Conservation (phyloP, 92 coral and sea anemone genomes). For the Parazoanthus atlanticus region DNA sequence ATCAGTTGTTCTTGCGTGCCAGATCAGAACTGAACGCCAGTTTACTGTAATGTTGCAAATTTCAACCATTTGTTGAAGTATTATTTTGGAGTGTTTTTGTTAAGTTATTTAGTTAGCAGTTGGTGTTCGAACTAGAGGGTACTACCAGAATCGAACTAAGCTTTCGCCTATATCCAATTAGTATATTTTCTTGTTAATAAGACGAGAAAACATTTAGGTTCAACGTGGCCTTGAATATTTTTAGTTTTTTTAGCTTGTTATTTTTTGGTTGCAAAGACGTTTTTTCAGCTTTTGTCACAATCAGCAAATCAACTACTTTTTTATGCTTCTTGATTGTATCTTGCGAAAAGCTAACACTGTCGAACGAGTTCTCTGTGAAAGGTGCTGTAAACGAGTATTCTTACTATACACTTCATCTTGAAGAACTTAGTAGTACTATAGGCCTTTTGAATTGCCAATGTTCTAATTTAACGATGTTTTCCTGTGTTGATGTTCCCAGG, state of each 20-base stretch:
- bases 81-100: not conserved
- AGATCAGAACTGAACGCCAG: not conserved
- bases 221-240: not conserved
- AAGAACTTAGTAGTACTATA: not conserved
- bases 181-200: not conserved
- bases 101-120: not conserved
- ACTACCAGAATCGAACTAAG: not conserved
- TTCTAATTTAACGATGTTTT: not conserved
- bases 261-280: not conserved
- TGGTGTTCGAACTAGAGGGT: not conserved
- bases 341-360: not conserved
- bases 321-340: not conserved
- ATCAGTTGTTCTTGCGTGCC: not conserved
- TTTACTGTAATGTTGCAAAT: too few relatives aligned
- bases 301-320: not conserved
- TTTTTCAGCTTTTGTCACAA: not conserved
- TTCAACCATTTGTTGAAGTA: too few relatives aligned
- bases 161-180: not conserved
- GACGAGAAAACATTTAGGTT: not conserved
- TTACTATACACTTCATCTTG: not conserved
- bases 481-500: conserved; percentile 30
- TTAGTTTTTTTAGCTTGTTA: not conserved
- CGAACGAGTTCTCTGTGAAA: not conserved
- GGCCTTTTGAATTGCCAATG: not conserved
- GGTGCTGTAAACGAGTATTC: too few relatives aligned